Evolutionary conservation across 1,140 invertebrate genomes (phyloP).

Genomic region (Cydia pomonella): DNA sequence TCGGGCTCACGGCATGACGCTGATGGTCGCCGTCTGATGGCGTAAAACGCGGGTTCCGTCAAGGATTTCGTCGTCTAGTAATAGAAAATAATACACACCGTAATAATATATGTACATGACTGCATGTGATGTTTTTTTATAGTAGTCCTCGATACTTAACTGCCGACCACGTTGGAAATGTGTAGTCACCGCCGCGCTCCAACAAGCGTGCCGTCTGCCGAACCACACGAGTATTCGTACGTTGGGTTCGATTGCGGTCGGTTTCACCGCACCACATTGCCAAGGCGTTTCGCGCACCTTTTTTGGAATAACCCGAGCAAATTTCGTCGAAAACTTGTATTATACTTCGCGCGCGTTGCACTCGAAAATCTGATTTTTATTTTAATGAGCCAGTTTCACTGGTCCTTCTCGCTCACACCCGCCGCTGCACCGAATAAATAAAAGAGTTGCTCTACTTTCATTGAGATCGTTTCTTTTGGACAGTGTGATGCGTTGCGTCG

Average conservation of each 20-base stretch:
- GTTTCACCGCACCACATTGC: conserved; percentile 69
- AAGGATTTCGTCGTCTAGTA: background rate
- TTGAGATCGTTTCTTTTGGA: conserved; percentile 78
- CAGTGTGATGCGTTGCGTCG: conserved; percentile 58
- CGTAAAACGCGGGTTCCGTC: background rate
- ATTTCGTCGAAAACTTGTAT: conserved; percentile 77
- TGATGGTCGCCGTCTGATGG: background rate
- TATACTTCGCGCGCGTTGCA: conserved; percentile 71
- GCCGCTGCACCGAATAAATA: conserved; percentile 77
- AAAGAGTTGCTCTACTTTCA: conserved; percentile 80
- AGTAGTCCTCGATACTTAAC: no score
- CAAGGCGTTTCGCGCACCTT: conserved; percentile 69
- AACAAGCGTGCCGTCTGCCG: conserved; percentile 19
- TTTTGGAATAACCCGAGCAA: conserved; percentile 78
- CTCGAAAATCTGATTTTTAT: conserved; percentile 78
- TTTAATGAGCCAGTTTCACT: conserved; percentile 78
- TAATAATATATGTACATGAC: no score
- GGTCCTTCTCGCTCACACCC: conserved; percentile 72
- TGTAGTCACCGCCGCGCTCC: no score
- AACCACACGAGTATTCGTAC: conserved; percentile 46
- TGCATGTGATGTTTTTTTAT: no score
- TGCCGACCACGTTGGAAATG: no score
- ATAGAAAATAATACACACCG: background rate
- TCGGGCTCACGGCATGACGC: background rate
- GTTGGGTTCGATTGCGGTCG: conserved; percentile 66